A percentile compares a stretch with the other conserved stretches of the same genome.
These are phyloP conservation scores for Harmothoe impar DNA, from an alignment of 2,888 invertebrate species.

Conservation along the genomic window DNA sequence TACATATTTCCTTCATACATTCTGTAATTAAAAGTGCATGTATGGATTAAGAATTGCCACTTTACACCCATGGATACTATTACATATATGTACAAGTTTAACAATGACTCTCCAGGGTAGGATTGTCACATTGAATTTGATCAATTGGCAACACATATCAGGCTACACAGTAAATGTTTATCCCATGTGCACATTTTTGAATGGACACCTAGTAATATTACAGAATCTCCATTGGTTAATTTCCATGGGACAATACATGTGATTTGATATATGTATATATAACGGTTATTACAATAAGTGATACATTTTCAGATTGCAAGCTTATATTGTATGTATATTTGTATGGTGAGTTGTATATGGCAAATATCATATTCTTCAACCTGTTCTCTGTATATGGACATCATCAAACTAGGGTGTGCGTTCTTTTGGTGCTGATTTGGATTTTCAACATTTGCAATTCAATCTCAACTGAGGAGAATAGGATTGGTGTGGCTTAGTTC, in stretches of 20 bases:
- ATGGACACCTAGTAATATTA: background rate
- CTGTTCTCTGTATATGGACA: background rate
- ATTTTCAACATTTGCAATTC: background rate
- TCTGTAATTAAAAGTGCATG: background rate
- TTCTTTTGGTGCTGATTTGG: too few species aligned
- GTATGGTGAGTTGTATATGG: too few species aligned
- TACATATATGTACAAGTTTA: background rate
- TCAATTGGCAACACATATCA: background rate
- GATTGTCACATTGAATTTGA: background rate
- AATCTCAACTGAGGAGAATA: background rate
- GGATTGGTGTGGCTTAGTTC: background rate
- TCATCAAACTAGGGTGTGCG: background rate
- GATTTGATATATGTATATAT: too few species aligned
- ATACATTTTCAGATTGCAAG: background rate
- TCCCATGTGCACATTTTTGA: background rate
- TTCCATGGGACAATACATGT: too few species aligned
- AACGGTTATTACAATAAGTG: too few species aligned
- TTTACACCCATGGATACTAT: background rate
- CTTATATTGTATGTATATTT: background rate
- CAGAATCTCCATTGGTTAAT: too few species aligned
- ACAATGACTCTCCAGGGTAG: too few species aligned
- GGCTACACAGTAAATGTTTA: background rate
- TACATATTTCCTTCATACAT: too few species aligned
- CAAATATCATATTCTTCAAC: too few species aligned
- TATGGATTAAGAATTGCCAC: slow-evolving; percentile 3